Percentiles rank a stretch among this genome's conserved stretches.
Conservation (phyloP, 2,888 invertebrate genomes). For the Drosophila recens region DNA sequence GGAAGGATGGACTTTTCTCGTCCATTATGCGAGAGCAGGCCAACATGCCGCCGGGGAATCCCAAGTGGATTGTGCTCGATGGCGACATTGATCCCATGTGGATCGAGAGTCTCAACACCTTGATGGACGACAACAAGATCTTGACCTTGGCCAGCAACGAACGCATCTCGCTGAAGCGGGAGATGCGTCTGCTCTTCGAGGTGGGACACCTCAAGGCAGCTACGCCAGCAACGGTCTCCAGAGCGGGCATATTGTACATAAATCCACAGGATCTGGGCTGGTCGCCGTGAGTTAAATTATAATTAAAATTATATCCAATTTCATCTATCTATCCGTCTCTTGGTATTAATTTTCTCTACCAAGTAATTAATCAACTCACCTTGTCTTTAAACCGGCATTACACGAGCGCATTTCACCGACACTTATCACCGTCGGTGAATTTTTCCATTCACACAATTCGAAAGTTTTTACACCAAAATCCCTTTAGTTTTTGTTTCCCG, state of each 20-base stretch:
- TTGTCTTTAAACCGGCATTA: too few relatives aligned
- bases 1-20: conserved; percentile 96
- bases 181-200: conserved; percentile 96
- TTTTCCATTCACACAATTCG: too few relatives aligned
- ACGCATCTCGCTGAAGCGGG: conserved; percentile 94
- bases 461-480: too few relatives aligned
- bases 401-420: too few relatives aligned
- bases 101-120: conserved; percentile 98
- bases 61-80: conserved; percentile 98
- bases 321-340: too few relatives aligned
- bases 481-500: too few relatives aligned
- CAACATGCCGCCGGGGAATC: conserved; percentile 92
- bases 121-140: conserved; percentile 99
- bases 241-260: conserved; percentile 97
- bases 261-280: conserved; percentile 97
- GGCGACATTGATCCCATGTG: conserved; percentile 93
- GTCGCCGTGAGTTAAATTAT: conserved; percentile 91
- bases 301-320: not conserved
- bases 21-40: conserved; percentile 97
- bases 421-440: too few relatives aligned
- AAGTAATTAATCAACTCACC: too few relatives aligned
- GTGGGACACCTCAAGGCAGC: conserved; percentile 96
- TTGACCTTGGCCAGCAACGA: conserved; percentile 97
- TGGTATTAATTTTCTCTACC: too few relatives aligned
- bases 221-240: conserved; percentile 97